Evolutionary conservation across 2,113 vertebrate species (phyloP).

Genomic region (Semnornis frantzii): DNA sequence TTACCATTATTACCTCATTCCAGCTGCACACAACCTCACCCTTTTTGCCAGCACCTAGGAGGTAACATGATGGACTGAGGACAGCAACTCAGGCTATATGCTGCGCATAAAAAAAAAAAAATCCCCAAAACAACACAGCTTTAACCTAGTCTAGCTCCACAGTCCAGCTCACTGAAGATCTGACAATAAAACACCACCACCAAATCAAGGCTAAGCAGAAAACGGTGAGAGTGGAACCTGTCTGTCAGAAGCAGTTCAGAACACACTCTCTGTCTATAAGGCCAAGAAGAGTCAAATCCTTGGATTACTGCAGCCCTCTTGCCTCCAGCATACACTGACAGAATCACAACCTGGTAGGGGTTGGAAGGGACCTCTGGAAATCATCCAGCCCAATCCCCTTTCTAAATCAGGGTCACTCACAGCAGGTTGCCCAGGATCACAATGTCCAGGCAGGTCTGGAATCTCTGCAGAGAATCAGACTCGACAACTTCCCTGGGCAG

Average conservation of each 20-base stretch:
- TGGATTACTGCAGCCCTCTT: neutral
- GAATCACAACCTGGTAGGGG: neutral
- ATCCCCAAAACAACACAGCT: neutral
- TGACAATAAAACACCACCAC: neutral
- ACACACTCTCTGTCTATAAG: neutral
- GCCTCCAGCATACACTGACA: neutral
- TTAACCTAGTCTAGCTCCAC: neutral
- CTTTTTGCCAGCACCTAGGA: neutral
- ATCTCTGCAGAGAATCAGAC: neutral
- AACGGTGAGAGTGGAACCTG: neutral
- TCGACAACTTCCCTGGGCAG: neutral
- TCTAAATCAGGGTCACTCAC: neutral
- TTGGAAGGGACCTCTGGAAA: neutral
- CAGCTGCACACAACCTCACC: neutral
- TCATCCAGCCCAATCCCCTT: neutral
- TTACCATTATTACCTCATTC: neutral
- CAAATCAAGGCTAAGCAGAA: neutral
- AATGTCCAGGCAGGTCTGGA: neutral
- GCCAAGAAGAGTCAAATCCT: neutral
- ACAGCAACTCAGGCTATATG: neutral
- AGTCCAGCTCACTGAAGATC: neutral
- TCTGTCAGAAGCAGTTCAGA: neutral
- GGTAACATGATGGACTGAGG: neutral
- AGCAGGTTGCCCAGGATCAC: neutral
- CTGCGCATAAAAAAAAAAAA: fast-evolving